phyloP scores from a whole-genome alignment of 2,888 invertebrate species.

The Caenorhabditis sulstoni region DNA sequence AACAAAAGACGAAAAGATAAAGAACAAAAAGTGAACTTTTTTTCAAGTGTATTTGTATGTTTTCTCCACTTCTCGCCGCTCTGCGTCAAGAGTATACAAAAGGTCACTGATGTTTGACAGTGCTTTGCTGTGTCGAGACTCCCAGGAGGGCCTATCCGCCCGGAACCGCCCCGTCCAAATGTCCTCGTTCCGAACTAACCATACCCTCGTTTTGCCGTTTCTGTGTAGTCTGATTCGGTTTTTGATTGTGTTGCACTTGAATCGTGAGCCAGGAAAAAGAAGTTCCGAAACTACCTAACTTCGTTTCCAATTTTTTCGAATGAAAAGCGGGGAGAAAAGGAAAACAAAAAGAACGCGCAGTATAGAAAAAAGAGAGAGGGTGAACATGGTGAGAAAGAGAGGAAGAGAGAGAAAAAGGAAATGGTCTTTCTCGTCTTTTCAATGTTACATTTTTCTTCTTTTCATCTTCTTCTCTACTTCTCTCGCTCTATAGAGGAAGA shows the following conservation, averaged over 20 bases:
- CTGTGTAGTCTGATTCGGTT: neutral
- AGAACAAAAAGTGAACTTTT: constrained; percentile 8
- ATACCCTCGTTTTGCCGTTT: neutral
- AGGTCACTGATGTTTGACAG: constrained; percentile 55
- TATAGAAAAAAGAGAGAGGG: constrained; percentile 28
- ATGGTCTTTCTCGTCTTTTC: constrained; percentile 28
- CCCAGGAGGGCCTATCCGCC: no score
- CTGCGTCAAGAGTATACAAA: constrained; percentile 8
- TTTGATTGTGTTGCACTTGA: no score
- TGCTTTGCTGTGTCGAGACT: constrained; percentile 35
- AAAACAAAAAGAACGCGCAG: constrained; percentile 9
- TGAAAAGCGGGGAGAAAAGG: neutral
- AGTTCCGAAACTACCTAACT: no score
- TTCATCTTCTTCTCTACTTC: constrained; percentile 19
- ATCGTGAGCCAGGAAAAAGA: no score
- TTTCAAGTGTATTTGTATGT: constrained; percentile 14
- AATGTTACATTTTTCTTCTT: constrained; percentile 36
- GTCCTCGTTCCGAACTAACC: no score
- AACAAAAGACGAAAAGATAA: neutral
- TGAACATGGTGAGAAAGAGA: constrained; percentile 41
- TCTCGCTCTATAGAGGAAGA: constrained; percentile 41
- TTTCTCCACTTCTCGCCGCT: neutral
- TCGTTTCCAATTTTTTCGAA: no score
- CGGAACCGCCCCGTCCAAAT: no score
- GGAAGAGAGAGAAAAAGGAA: constrained; percentile 22